phyloP scores from a whole-genome alignment of 1,140 invertebrate species.

The Drosophila hydei region DNA sequence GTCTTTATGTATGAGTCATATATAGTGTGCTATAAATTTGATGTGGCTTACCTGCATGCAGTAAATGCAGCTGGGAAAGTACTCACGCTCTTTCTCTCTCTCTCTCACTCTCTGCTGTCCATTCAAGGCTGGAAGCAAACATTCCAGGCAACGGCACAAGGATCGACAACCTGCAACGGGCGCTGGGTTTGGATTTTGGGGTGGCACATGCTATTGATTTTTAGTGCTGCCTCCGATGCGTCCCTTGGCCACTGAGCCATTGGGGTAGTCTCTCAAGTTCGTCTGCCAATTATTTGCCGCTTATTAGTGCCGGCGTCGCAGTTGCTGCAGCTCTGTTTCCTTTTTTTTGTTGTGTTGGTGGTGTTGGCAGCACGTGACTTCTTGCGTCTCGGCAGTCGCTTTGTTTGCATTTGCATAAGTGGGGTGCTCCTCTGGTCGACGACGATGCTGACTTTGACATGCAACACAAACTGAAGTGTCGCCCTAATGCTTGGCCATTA shows the following conservation, averaged over 20 bases:
- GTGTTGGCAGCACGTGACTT: constrained; percentile 73
- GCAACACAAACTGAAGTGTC: constrained; percentile 53
- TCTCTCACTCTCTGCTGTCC: constrained; percentile 6
- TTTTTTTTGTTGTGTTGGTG: constrained; percentile 31
- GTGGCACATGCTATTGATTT: constrained; percentile 66
- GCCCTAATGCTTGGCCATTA: constrained; percentile 49
- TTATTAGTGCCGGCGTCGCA: constrained; percentile 61
- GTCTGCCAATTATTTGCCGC: constrained; percentile 81
- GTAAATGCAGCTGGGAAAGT: constrained; percentile 25
- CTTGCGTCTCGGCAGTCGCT: constrained; percentile 69
- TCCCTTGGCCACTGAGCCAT: constrained; percentile 46
- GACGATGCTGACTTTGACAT: constrained; percentile 57
- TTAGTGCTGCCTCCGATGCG: constrained; percentile 59
- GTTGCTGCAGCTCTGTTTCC: constrained; percentile 33
- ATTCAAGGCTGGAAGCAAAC: constrained; percentile 48
- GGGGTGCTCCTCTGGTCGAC: constrained; percentile 18
- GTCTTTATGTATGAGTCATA: constrained; percentile 25
- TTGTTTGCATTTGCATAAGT: constrained; percentile 76
- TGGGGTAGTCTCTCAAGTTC: constrained; percentile 81
- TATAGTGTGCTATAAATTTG: constrained; percentile 23
- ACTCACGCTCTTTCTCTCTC: constrained; percentile 10
- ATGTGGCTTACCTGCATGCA: constrained; percentile 25
- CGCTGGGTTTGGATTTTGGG: constrained; percentile 21
- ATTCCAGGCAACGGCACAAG: constrained; percentile 52
- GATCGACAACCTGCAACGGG: constrained; percentile 75